Base-by-base conservation (phyloP, 30 jellyfish, hydroid and myxozoan genomes). In the Calvadosia cruxmelitensis region DNA sequence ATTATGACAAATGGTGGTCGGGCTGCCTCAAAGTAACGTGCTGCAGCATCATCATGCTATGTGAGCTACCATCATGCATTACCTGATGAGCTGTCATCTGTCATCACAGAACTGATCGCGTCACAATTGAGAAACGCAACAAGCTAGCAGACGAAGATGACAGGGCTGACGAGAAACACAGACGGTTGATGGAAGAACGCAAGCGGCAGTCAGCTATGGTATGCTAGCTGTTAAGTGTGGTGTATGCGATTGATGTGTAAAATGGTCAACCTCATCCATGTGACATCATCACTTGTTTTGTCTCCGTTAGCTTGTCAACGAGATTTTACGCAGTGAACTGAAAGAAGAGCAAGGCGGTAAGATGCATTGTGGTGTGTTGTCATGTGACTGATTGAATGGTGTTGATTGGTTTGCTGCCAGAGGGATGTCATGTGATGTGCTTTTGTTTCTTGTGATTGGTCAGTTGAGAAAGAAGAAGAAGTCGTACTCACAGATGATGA, bases 301-400 rank as follows among this genome's bases (percentile, higher is more conserved):
- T 7, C 64, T 26, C 33, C 66, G 42, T 27, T 36, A 85, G 96
- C 61, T 86, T 92, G 73, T 86, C 34, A 86, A 71, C 57, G 96
- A 86, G 3, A 86, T 86, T 31, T 57, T 86, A 5, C 94, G 92
- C 20, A 93, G 74, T 49, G 96, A 86, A 49, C 79, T 86, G 27
- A 86, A 78, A 67, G 96, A 86, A 52, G 96, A 62, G 1, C 96
- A 86, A 71, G 96, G 96, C 61, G 96, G 96, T 86, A 25, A 36
- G 85, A 33, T 23, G 3, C 31, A 5, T 3, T 31, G 24, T 67
- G 26, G 61, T 12, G 61, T 12, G n/a, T 48, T 12, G n/a, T n/a
- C n/a, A n/a, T n/a, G n/a, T n/a, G n/a, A n/a, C n/a, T n/a, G n/a
- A n/a, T n/a, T n/a, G n/a, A n/a, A n/a, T n/a, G n/a, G n/a, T n/a